Evolutionary conservation across 2,888 invertebrate genomes (phyloP), one percentile per base, ranked within the genome.

Genomic region (Atrina japonica): DNA sequence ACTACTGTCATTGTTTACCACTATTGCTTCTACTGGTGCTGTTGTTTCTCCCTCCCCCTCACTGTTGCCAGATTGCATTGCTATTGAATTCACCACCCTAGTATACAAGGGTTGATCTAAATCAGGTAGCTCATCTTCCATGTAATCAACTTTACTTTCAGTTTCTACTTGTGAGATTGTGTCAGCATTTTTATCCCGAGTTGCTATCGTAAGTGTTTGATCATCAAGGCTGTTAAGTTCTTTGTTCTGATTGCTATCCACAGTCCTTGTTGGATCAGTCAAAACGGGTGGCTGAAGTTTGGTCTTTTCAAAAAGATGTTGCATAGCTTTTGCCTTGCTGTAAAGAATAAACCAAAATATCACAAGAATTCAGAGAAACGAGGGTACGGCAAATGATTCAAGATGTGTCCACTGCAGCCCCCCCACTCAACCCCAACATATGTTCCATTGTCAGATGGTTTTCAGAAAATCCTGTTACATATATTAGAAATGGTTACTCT

Each of bases 311-410:
- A 82, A 63, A 3, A 81, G 66, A 64, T 77, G 75, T 63, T 83
- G 78, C 23, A 85, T 73, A 14, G 81, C 72, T 56, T 74, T 75
- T 6, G 82, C 83, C 72, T 83, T 85, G 55, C 85, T 85, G 75
- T 11, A 66, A 55, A 43, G n/a, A 35, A 35, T 35, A 35, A 35
- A 35, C 6, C 35, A 35, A n/a, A n/a, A n/a, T n/a, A n/a, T n/a
- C n/a, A n/a, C n/a, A n/a, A n/a, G n/a, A 43, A 53, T 47, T n/a
- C 53, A n/a, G 29, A 60, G 29, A 52, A 27, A 6, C n/a, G 27
- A 67, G 52, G 9, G 21, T 27, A 27, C 21, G 41, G 21, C n/a
- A 21, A 18, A 35, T 0, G 35, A 29, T 55, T 5, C 16, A 2
- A 29, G 18, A 55, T 21, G 35, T 25, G 18, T 29, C 16, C n/a